A percentile compares a stretch with the other conserved stretches of the same genome.
These are phyloP conservation scores for Ceryle rudis DNA, from an alignment of 2,797 vertebrate species.

Conservation along the genomic window DNA sequence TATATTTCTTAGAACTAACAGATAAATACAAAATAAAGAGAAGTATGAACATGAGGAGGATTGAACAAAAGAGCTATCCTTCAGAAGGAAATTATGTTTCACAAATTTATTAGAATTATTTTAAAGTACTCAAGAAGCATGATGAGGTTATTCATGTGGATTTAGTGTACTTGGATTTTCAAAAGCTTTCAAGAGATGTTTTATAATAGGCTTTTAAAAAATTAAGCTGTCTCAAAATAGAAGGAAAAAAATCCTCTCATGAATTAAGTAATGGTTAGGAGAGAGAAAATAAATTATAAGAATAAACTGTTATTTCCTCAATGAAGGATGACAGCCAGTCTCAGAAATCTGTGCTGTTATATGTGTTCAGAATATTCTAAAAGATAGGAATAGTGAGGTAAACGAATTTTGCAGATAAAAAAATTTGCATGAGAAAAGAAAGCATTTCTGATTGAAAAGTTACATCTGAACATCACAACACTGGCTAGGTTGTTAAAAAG, in stretches of 20 bases:
- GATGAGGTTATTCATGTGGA: not conserved
- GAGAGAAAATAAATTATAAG: not conserved
- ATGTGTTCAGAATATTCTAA: not conserved
- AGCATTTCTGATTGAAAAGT: not conserved
- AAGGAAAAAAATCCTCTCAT: not conserved
- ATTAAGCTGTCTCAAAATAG: constrained; percentile 49
- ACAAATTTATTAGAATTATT: constrained; percentile 27
- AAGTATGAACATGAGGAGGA: not conserved
- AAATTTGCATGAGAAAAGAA: not conserved
- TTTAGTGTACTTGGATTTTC: constrained; percentile 35
- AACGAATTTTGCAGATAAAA: not conserved
- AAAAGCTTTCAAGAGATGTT: constrained; percentile 34
- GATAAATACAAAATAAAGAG: not conserved
- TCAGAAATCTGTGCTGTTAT: not conserved
- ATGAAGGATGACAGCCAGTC: not conserved
- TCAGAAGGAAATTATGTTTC: not conserved
- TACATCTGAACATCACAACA: not conserved
- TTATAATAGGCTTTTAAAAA: constrained; percentile 41
- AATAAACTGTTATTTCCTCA: not conserved
- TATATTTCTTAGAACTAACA: not conserved
- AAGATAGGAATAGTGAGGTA: not conserved
- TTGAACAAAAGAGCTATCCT: not conserved
- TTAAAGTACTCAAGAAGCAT: not conserved
- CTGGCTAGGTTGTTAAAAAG: not conserved
- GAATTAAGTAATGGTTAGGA: not conserved